A percentile compares a stretch with the other conserved stretches of the same genome.
These are phyloP conservation scores for Dryobotodes eremita DNA, from an alignment of 2,888 invertebrate species.

Conservation along the genomic window DNA sequence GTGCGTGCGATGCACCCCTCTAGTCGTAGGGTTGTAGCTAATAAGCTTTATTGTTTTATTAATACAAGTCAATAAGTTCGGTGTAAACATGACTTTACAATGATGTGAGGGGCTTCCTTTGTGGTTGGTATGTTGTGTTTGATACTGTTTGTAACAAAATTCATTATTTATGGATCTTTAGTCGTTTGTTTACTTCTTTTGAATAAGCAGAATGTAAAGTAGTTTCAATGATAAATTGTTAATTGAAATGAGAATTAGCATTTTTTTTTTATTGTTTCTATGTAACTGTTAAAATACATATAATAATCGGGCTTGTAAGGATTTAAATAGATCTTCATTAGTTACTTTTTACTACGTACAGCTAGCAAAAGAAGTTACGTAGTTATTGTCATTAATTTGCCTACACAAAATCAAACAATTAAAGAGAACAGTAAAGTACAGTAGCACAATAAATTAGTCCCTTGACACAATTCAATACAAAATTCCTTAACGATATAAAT, in stretches of 20 bases:
- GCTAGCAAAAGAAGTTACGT: neutral
- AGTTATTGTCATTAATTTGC: neutral
- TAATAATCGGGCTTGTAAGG: neutral
- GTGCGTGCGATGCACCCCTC: constrained; percentile 76
- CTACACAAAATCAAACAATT: neutral
- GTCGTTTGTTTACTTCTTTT: neutral
- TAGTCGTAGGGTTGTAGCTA: constrained; percentile 54
- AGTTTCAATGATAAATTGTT: neutral
- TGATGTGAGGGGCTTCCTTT: constrained; percentile 28
- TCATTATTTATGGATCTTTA: neutral
- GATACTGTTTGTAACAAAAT: neutral
- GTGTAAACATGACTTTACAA: constrained; percentile 55
- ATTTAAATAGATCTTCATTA: neutral
- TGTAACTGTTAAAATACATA: neutral
- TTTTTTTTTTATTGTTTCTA: too few species aligned
- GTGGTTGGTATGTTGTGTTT: constrained; percentile 1
- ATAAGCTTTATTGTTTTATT: constrained; percentile 78
- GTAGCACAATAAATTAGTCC: neutral
- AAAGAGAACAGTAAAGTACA: neutral
- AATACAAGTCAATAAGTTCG: constrained; percentile 66
- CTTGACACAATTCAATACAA: neutral
- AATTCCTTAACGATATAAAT: constrained; percentile 32
- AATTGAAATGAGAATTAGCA: neutral
- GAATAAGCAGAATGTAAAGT: neutral
- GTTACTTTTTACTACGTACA: neutral